phyloP scores from a whole-genome alignment of 1,140 invertebrate species.

The Asobara japonica region DNA sequence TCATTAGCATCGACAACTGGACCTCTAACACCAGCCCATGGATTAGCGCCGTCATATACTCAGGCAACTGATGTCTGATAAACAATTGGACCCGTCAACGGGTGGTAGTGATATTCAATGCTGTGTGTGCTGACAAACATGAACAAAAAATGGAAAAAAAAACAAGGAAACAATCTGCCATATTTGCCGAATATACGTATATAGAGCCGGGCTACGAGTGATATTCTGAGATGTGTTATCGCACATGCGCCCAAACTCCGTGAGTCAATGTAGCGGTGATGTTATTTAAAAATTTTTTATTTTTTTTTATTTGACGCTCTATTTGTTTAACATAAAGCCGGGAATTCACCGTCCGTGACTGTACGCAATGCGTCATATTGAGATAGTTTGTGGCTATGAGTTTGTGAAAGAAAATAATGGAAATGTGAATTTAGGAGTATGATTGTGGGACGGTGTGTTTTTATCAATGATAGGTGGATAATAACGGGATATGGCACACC shows the following conservation, averaged over 20 bases:
- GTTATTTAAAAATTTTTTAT: neutral
- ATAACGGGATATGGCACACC: constrained; percentile 25
- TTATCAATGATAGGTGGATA: neutral
- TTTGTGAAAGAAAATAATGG: constrained; percentile 2
- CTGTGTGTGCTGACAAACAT: neutral
- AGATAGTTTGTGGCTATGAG: constrained; percentile 22
- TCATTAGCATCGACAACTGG: constrained; percentile 60
- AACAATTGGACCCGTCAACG: neutral
- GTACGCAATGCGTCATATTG: neutral
- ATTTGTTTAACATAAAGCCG: neutral
- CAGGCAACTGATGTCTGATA: constrained; percentile 60
- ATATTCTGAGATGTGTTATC: neutral
- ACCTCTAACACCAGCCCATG: constrained; percentile 60
- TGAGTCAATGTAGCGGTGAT: constrained; percentile 19
- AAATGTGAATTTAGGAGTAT: neutral
- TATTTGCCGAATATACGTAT: constrained; percentile 52
- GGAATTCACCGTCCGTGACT: constrained; percentile 29
- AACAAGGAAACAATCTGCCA: neutral
- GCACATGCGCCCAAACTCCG: neutral
- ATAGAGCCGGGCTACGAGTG: constrained; percentile 19
- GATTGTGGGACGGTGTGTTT: neutral
- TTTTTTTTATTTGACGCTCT: neutral
- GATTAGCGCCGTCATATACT: constrained; percentile 59
- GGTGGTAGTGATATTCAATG: constrained; percentile 10
- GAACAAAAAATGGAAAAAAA: neutral